Conservation (phyloP, 1,140 invertebrate species). For the Oryctes rhinoceros region DNA sequence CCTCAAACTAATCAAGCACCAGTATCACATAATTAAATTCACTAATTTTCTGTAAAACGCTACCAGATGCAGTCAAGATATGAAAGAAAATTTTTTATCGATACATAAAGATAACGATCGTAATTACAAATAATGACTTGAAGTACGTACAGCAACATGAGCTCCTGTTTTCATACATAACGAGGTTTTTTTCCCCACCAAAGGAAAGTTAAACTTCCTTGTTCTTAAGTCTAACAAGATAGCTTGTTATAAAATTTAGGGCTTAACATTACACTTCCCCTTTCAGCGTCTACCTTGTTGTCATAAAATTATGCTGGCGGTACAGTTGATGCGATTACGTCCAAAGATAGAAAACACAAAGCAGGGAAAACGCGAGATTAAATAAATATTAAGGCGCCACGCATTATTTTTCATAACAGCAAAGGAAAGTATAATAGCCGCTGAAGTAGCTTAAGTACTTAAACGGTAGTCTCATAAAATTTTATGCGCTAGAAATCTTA, state of each 20-base stretch:
- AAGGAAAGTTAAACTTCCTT: background rate
- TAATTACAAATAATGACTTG: background rate
- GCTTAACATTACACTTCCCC: background rate
- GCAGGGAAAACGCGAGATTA: background rate
- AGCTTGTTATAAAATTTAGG: background rate
- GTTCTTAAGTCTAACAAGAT: background rate
- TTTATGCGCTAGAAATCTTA: too few species aligned
- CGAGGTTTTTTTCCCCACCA: background rate
- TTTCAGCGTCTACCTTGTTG: background rate
- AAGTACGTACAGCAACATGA: background rate
- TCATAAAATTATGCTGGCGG: background rate
- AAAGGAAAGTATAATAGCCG: background rate
- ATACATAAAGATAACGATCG: background rate
- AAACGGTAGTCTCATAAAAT: background rate
- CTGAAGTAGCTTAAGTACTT: background rate
- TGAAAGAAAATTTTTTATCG: too few species aligned
- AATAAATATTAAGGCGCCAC: background rate
- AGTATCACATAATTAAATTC: too few species aligned
- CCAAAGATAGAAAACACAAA: background rate
- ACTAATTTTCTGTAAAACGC: too few species aligned
- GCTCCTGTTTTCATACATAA: background rate
- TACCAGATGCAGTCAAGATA: too few species aligned
- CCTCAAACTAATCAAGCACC: too few species aligned
- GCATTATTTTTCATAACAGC: constrained; percentile 4
- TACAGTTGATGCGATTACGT: background rate